Evolutionary conservation across 1,140 invertebrate species (phyloP), one percentile per base, ranked within the genome.

Genomic region (Bombus sibiricus): DNA sequence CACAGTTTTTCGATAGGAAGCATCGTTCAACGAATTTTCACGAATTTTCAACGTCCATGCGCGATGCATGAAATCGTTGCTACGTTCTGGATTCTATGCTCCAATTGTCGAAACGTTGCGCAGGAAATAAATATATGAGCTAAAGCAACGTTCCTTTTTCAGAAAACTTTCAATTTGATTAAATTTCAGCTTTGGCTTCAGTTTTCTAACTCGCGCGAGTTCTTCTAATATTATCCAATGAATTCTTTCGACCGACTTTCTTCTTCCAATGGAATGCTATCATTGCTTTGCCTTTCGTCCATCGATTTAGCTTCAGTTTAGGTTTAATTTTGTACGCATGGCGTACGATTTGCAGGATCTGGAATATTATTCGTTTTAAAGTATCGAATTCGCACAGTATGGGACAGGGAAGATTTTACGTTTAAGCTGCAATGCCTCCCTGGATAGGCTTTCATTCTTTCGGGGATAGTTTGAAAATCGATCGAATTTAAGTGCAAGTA

Each of bases 1-100:
- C 39, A 22, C 9, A 10, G 25, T 47, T 82, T 83, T 10, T 12
- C n/a, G 59, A 74, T 43, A 39, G 39, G 37, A 66, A 66, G 25
- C 32, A n/a, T 82, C n/a, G 68, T 13, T n/a, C 28, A 66, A 66
- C 59, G 81, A 75, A 75, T 75, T 75, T 75, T 76, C 53, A 39
- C n/a, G 81, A 66, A 83, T 75, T 75, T 64, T 43, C 12, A 53
- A n/a, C 47, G 34, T 41, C 10, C 28, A n/a, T 25, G 25, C 22
- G 53, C 34, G 53, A 32, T 72, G 47, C 32, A n/a, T 66, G 28
- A 59, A 81, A 72, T 57, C 37, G 75, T 34, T 28, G 25, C 10
- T 43, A 41, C n/a, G 34, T 69, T 53, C 13, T 34, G 43, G 39
- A 71, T 80, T 80, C 43, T 32, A 43, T 47, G 43, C 32, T 28